Percentiles rank a stretch among this genome's conserved stretches.
These are phyloP conservation scores for Brachionus calyciflorus DNA, from an alignment of 1,140 invertebrate genomes.

Conservation along the genomic window DNA sequence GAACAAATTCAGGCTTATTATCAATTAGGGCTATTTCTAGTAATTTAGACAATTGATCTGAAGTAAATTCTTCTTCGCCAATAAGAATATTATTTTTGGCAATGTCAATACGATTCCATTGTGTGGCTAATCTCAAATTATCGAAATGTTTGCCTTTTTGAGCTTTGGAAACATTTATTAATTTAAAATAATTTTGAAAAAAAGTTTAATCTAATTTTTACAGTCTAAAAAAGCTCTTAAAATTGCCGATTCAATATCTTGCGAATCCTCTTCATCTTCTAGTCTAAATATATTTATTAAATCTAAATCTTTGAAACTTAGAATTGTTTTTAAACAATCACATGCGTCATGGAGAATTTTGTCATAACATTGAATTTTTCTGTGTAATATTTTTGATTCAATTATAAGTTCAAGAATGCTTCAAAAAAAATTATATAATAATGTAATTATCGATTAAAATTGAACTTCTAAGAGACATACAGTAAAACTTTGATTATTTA, in stretches of 20 bases:
- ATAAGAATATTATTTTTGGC: conserved; percentile 46
- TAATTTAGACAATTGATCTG: conserved; percentile 52
- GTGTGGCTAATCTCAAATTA: conserved; percentile 49
- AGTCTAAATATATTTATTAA: conserved; percentile 31
- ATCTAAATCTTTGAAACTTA: not conserved
- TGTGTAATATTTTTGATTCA: no score
- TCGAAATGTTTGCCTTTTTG: conserved; percentile 18
- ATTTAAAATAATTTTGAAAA: not conserved
- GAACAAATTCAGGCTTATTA: conserved; percentile 38
- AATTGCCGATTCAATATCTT: conserved; percentile 24
- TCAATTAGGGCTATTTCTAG: conserved; percentile 50
- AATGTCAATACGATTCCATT: conserved; percentile 48
- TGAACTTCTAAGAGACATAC: no score
- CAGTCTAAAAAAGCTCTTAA: conserved; percentile 33
- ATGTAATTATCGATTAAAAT: no score
- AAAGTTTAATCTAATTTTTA: not conserved
- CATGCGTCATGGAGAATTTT: not conserved
- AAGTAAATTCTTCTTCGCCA: conserved; percentile 45
- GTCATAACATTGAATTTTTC: not conserved
- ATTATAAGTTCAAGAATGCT: no score
- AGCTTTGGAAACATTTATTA: not conserved
- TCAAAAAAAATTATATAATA: no score
- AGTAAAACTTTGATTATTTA: no score
- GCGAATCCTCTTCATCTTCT: not conserved
- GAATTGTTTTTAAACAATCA: not conserved